Base-by-base conservation (phyloP, 1,140 invertebrate genomes). In the Aphidius ervi region DNA sequence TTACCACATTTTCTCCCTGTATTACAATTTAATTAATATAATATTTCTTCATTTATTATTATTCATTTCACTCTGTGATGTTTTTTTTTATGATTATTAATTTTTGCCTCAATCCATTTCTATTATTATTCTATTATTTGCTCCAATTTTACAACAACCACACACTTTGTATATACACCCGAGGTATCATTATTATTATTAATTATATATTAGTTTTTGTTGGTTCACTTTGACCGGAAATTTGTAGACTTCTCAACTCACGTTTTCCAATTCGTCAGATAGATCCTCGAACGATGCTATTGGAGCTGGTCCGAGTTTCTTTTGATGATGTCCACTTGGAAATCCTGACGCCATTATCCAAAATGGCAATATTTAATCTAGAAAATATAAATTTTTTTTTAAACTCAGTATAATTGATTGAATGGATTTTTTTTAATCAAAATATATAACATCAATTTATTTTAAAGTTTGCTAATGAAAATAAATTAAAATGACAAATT, bases 251-350 rank as follows among this genome's bases (percentile, higher is more conserved):
- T 63, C 59, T 61, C 53, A 63, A 81, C 83, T 78, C 69, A 78
- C 81, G 68, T 81, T 79, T 79, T 83, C 85, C 79, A 87, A 84
- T 81, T 92, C 90, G 79, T 93, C 91, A 67, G 89, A 91, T 70
- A 91, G 83, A 81, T 93, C 91, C 83, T 94, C 91, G 78, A 95
- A 93, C 63, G 92, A 95, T 74, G 93, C 93, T 77, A 95, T 90
- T 72, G 93, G 93, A 71, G 93, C 93, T 74, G 91, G 90, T 77
- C 91, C 92, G 83, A 91, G 87, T 77, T 89, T 86, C 81, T 84
- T 85, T 78, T 88, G 87, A 73, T 74, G 74, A 58, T 31, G 23
- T 31, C 74, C 74, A 60, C 74, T 76, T 69, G 76, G 75, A 55
- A 78, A 74, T 67, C 74, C 71, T 68, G 71, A 74, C 63, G 74